Evolutionary conservation across 1,140 invertebrate species (phyloP).

Genomic region (Coptotermes formosanus): DNA sequence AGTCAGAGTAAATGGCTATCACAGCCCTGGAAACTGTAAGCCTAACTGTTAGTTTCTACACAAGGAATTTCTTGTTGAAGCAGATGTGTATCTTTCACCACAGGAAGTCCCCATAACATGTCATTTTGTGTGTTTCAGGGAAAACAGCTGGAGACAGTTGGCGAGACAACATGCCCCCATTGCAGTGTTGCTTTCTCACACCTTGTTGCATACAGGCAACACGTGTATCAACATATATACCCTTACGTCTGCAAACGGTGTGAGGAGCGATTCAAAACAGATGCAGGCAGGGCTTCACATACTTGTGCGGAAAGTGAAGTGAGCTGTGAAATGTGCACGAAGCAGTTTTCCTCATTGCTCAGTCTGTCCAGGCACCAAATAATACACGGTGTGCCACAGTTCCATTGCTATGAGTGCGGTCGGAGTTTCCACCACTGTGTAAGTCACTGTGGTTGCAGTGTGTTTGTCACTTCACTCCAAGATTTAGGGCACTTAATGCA

Average conservation of each 20-base stretch:
- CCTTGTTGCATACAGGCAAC: constrained; percentile 41
- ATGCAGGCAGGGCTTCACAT: neutral
- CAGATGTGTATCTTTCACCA: too few species aligned
- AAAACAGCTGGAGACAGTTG: constrained; percentile 12
- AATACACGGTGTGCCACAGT: constrained; percentile 29
- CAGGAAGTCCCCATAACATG: too few species aligned
- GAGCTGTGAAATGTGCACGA: constrained; percentile 31
- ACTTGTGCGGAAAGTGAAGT: constrained; percentile 22
- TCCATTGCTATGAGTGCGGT: constrained; percentile 41
- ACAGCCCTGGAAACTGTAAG: too few species aligned
- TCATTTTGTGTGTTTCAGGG: neutral
- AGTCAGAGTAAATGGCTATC: too few species aligned
- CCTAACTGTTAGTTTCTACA: too few species aligned
- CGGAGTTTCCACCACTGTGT: constrained; percentile 26
- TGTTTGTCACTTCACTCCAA: too few species aligned
- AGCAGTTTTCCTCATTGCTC: constrained; percentile 29
- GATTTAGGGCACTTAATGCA: too few species aligned
- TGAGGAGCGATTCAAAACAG: constrained; percentile 42
- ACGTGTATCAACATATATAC: constrained; percentile 48
- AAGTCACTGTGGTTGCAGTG: neutral
- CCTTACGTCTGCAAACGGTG: constrained; percentile 47
- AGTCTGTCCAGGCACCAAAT: constrained; percentile 36
- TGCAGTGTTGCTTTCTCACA: constrained; percentile 32
- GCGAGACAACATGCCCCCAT: constrained; percentile 17
- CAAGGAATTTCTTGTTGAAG: too few species aligned